Percentiles rank a stretch among this genome's conserved stretches.
These are phyloP conservation scores for Odontocolon sp. DNA, from an alignment of 2,888 invertebrate species.

Conservation along the genomic window DNA sequence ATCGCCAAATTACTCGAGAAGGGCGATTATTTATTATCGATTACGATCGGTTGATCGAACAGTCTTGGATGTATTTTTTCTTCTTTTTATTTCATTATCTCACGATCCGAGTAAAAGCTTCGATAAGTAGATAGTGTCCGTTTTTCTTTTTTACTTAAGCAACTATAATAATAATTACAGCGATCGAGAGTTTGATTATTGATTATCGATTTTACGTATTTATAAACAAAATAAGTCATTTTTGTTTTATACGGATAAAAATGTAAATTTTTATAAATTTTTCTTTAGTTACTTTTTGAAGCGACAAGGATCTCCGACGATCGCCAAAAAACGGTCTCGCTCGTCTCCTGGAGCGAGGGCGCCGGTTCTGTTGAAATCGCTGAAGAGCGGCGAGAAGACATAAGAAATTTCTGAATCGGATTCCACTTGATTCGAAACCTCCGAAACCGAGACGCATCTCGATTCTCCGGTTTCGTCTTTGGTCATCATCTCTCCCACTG, in stretches of 20 bases:
- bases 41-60: neutral
- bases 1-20: neutral
- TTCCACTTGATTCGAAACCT: conserved; percentile 23
- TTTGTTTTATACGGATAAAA: neutral
- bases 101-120: neutral
- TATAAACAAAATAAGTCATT: neutral
- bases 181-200: neutral
- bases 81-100: neutral
- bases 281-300: conserved; percentile 81
- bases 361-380: conserved; percentile 82
- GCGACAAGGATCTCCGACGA: conserved; percentile 83
- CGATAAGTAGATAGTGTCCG: conserved; percentile 3
- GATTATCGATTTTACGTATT: conserved; percentile 1
- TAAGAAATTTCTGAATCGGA: conserved; percentile 59
- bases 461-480: conserved; percentile 58
- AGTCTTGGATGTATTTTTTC: no score
- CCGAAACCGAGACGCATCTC: conserved; percentile 56
- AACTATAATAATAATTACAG: neutral
- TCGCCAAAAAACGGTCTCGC: conserved; percentile 82
- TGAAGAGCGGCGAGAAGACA: conserved; percentile 83
- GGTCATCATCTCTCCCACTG: conserved; percentile 65
- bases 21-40: neutral
- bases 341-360: conserved; percentile 79
- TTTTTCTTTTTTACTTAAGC: conserved; percentile 21
- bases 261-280: neutral